Conservation (phyloP, 2,797 vertebrate species). For the Eptatretus atami region DNA sequence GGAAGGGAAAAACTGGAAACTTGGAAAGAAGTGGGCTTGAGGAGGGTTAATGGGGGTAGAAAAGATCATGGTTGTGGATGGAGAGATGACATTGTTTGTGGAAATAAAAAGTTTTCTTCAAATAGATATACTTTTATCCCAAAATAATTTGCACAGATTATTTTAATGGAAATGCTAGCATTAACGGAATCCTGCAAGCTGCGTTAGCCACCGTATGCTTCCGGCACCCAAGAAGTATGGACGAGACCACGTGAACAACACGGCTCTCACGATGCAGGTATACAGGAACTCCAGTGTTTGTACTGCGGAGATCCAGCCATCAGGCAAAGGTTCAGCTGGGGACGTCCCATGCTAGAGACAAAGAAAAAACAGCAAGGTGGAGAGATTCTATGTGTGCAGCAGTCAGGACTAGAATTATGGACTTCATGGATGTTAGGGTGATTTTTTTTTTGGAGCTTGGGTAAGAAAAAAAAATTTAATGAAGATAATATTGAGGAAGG, state of each 20-base stretch:
- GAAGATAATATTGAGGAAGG: too few species aligned
- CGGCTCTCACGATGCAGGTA: constrained; percentile 94
- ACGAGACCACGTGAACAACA: constrained; percentile 95
- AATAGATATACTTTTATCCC: too few species aligned
- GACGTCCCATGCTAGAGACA: constrained; percentile 48
- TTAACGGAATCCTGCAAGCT: neutral
- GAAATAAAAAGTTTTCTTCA: too few species aligned
- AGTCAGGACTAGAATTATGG: neutral
- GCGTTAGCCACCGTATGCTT: constrained; percentile 52
- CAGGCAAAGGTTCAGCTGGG: constrained; percentile 92
- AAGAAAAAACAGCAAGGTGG: constrained; percentile 5
- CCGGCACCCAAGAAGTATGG: constrained; percentile 94
- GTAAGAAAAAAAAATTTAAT: too few species aligned
- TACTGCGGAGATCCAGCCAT: constrained; percentile 99
- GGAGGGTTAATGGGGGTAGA: too few species aligned
- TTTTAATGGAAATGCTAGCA: too few species aligned
- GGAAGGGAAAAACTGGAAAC: too few species aligned
- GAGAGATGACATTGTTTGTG: too few species aligned
- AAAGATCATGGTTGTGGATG: too few species aligned
- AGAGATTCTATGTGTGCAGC: neutral
- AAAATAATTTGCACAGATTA: too few species aligned
- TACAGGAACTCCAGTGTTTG: constrained; percentile 97
- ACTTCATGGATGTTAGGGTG: neutral
- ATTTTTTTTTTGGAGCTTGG: too few species aligned
- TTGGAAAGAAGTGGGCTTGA: too few species aligned